These are phyloP conservation scores for Lepidochitona cinerea DNA, from an alignment of 2,888 invertebrate species.

Conservation along the genomic window DNA sequence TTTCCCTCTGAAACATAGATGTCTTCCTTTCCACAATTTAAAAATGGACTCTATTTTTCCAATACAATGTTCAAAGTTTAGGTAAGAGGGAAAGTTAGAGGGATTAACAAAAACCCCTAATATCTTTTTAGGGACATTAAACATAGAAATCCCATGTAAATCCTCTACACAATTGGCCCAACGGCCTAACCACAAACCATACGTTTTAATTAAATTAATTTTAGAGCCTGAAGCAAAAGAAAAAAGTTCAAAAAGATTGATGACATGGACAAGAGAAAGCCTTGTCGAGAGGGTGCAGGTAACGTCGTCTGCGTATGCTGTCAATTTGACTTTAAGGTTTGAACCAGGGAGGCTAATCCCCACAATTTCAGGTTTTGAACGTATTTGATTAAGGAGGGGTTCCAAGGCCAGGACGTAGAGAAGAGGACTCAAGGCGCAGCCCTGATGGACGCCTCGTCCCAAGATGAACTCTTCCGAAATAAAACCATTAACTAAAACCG, in stretches of 20 bases:
- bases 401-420: not conserved
- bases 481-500: not conserved
- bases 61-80: too few species aligned
- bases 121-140: not conserved
- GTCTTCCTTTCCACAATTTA: not conserved
- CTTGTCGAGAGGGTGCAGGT: not conserved
- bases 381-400: not conserved
- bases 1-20: not conserved
- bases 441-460: not conserved
- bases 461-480: not conserved
- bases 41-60: not conserved
- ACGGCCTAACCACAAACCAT: not conserved
- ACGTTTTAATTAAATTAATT: not conserved
- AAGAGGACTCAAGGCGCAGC: not conserved
- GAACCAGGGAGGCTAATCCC: conserved; percentile 15
- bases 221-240: not conserved
- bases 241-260: not conserved
- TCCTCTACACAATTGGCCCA: not conserved
- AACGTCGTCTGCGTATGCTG: not conserved
- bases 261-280: not conserved
- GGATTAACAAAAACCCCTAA: not conserved
- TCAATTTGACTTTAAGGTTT: not conserved
- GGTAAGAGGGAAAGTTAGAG: too few species aligned
- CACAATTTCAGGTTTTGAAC: conserved; percentile 2
- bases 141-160: not conserved